A percentile compares a stretch with the other conserved stretches of the same genome.
Conservation (phyloP, 2,113 vertebrate species). For the Brachypodius melanocephalos region DNA sequence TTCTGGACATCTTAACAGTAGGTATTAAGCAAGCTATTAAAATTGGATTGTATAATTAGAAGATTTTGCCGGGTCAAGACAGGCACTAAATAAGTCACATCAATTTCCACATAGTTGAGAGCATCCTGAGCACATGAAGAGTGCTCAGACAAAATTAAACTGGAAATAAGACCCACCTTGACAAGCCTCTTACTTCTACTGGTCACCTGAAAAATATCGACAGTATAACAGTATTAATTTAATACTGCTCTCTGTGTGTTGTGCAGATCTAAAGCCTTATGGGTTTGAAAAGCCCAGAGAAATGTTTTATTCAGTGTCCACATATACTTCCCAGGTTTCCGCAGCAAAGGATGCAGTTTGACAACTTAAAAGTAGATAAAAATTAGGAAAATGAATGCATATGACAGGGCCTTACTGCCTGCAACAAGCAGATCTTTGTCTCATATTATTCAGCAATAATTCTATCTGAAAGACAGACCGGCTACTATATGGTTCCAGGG, state of each 20-base stretch:
- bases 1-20: background rate
- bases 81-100: background rate
- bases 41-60: background rate
- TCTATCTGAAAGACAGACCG: background rate
- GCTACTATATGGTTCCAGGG: background rate
- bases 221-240: background rate
- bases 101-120: background rate
- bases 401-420: background rate
- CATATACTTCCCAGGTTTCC: background rate
- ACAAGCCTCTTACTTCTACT: background rate
- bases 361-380: background rate
- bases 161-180: background rate
- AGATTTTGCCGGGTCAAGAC: background rate
- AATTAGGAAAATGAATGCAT: background rate
- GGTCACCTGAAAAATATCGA: background rate
- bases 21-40: background rate
- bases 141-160: background rate
- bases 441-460: background rate
- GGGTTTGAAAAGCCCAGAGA: background rate
- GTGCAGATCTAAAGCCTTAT: background rate
- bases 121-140: background rate
- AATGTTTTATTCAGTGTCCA: background rate
- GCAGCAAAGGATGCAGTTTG: background rate
- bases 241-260: background rate
- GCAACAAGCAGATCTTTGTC: background rate